Evolutionary conservation across 2,888 invertebrate genomes (phyloP).

Genomic region (Eucera pruinosa): DNA sequence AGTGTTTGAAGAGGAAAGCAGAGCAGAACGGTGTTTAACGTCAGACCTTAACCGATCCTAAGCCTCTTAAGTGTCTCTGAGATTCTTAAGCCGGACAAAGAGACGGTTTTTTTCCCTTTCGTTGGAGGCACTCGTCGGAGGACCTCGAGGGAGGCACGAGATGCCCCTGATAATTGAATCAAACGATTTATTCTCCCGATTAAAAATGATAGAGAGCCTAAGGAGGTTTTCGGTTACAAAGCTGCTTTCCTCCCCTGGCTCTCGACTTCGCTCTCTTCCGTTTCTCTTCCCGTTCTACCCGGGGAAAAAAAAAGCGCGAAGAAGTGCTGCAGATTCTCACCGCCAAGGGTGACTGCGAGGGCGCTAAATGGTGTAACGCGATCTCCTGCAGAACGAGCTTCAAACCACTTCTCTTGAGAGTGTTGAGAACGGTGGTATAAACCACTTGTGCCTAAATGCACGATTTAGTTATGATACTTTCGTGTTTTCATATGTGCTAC

Average conservation of each 20-base stretch:
- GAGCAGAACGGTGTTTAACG: slow-evolving; percentile 68
- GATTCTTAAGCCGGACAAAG: slow-evolving; percentile 83
- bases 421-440: slow-evolving; percentile 2
- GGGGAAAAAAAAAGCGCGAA: slow-evolving; percentile 62
- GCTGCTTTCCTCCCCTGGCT: slow-evolving; percentile 77
- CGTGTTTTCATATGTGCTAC: too few species aligned
- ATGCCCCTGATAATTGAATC: slow-evolving; percentile 81
- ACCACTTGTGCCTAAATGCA: not conserved
- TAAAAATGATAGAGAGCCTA: slow-evolving; percentile 81
- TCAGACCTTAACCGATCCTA: slow-evolving; percentile 74
- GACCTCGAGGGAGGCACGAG: slow-evolving; percentile 67
- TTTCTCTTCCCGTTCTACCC: slow-evolving; percentile 47
- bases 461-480: not conserved
- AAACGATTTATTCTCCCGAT: slow-evolving; percentile 84
- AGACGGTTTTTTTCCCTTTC: slow-evolving; percentile 73
- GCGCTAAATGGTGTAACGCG: slow-evolving; percentile 71
- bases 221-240: slow-evolving; percentile 81
- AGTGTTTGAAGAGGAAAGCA: slow-evolving; percentile 12
- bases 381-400: slow-evolving; percentile 53
- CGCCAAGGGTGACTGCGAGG: slow-evolving; percentile 62
- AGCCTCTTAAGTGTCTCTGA: slow-evolving; percentile 82
- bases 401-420: slow-evolving; percentile 23
- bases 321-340: slow-evolving; percentile 70
- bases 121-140: slow-evolving; percentile 57
- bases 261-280: slow-evolving; percentile 37